Base-by-base conservation (phyloP, 2,797 vertebrate species). In the Delichon dasypus region DNA sequence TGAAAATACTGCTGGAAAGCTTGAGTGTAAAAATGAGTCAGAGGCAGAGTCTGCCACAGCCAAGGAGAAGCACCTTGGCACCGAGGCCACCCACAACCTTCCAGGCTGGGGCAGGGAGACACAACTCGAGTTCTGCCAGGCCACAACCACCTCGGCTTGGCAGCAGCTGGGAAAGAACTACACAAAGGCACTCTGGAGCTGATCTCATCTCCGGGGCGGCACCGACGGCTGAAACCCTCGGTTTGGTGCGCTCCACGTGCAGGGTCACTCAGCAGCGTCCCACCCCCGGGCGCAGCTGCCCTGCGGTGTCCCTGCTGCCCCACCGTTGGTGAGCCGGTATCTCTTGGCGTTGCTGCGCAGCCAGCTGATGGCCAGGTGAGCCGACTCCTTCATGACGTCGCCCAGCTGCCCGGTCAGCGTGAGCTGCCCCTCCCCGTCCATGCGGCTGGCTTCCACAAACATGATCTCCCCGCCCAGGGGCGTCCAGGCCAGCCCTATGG, bases 351-450 rank as follows among this genome's bases (percentile, higher is more conserved):
- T 99, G 66, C 99, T 98, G 82, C 99, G 97, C 38, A 99, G 98
- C 99, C 99, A 99, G 97, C 99, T 99, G 92, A 99, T 99, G 2
- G 99, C 99, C 5, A 99, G 98, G 65, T 99, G 99, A 1, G 99
- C 99, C 0, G 99, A 99, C 93, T 99, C 99, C 95, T 99, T 99
- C 99, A 99, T 99, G 27, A 99, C 97, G 2, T 99, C 98, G 2
- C 99, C 99, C 9, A 99, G 98, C 91, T 99, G 99, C 8, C 99
- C 99, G 0, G 99, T 99, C 44, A 99, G 95, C 0, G 99, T 99
- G 3, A 99, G 98, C 96, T 99, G 99, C 5, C 99, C 99, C 38
- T 99, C 99, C 0, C 99, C 99, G 3, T 99, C 99, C 98, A 98
- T 99, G 11, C 98, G 98, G 80, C 99, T 99, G 19, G 99, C 99